Evolutionary conservation across 1,140 invertebrate species (phyloP), one percentile per base, ranked within the genome.

Genomic region (Sesamia nonagrioides): DNA sequence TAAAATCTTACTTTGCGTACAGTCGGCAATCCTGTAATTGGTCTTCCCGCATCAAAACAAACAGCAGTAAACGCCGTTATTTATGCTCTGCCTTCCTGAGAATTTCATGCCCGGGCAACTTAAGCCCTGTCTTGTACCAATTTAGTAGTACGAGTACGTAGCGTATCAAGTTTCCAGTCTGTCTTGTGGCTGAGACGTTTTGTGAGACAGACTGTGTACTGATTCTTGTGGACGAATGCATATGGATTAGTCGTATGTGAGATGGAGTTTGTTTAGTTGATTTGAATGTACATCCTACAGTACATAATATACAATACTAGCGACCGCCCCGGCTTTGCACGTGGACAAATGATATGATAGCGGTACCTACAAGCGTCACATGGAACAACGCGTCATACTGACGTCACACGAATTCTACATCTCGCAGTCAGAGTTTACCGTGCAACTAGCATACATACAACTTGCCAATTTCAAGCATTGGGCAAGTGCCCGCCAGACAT

Each of bases 201-300:
- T 63, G 37, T 40, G 60, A 42, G 60, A 40, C 37, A 8, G n/a
- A 37, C 37, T 63, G 35, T 61, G 8, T 11, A 18, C 60, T 63
- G 60, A 63, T 63, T 63, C n/a, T 61, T 42, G 60, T 61, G 33
- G 42, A 42, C 15, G 17, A 63, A 18, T 58, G 60, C 60, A 61
- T 18, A 40, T 9, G 60, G n/a, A 40, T 37, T 63, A 37, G 27
- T 56, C 18, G 27, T 37, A 35, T 8, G 58, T 61, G 15, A 61
- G 0, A 58, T 27, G 56, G 56, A 56, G 7, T 27, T 60, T 60
- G 56, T 60, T 0, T 7, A 5, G 37, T 37, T 52, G n/a, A 15
- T 52, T n/a, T n/a, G n/a, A n/a, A n/a, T n/a, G n/a, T n/a, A n/a
- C n/a, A n/a, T n/a, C n/a, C n/a, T n/a, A n/a, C n/a, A n/a, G n/a